Base-by-base conservation (phyloP, 1,140 invertebrate species). In the Ganaspis sp. region DNA sequence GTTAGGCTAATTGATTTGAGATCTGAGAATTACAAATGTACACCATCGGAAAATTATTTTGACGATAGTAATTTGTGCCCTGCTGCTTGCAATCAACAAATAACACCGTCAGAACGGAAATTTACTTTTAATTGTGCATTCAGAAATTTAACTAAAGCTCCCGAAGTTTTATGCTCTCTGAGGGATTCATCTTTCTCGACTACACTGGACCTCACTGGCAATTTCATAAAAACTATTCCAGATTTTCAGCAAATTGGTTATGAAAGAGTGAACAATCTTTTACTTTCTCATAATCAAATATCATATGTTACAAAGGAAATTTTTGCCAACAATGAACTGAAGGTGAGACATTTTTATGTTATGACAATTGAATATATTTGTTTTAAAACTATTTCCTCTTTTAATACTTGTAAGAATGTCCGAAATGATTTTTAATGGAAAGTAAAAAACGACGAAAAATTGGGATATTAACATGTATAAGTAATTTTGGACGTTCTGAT, bases 91-190 rank as follows among this genome's bases (percentile, higher is more conserved):
- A 21, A 26, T 58, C 4, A 1, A 12, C 11, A 21, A 11, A 12
- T 3, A 26, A 9, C 11, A 12, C 21, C 17, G 9, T 26, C 6
- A 0, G 19, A 58, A 11, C 2, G 12, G 8, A 58, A 19, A 11
- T 12, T 58, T 26, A 91, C 92, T 76, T 86, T 95, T 17, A 93
- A 93, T 84, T 88, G 95, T 45, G 92, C 92, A 54, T 90, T 88
- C 26, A 95, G 95, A 84, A 92, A 92, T 78, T 93, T 95, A 80
- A 91, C 88, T 85, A 17, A 89, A 91, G 76, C 87, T 94, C 69
- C 89, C 92, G 80, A 90, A 86, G 72, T 40, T 53, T 82, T 45
- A 92, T 92, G 76, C 88, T 94, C 72, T 87, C 91, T 2, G 91
- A 92, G 77, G 78, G 80, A 21, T 91, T 92, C 70, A 90, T 92